phyloP scores from a whole-genome alignment of 1,140 invertebrate species.

The Brachionus manjavacas region DNA sequence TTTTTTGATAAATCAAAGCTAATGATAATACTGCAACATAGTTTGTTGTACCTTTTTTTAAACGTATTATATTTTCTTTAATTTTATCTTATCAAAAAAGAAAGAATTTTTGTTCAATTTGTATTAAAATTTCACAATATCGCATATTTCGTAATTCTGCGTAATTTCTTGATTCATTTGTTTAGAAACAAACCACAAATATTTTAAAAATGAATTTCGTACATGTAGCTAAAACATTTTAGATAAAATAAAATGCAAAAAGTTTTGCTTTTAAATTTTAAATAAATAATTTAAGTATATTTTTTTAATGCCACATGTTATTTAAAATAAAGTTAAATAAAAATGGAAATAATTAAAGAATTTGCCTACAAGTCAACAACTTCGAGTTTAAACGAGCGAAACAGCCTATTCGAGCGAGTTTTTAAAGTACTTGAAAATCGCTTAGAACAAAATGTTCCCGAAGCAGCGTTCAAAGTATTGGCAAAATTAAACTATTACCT shows the following conservation, averaged over 20 bases:
- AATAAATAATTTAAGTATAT: neutral
- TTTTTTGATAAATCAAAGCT: too few species aligned
- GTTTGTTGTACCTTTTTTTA: too few species aligned
- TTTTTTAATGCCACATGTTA: slow-evolving; percentile 16
- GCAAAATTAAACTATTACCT: slow-evolving; percentile 9
- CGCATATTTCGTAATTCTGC: too few species aligned
- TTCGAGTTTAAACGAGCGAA: neutral
- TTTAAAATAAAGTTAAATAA: neutral
- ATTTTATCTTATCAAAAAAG: too few species aligned
- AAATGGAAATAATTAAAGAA: slow-evolving; percentile 35
- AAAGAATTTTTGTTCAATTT: too few species aligned
- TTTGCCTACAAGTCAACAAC: slow-evolving; percentile 28
- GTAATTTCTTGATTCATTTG: too few species aligned
- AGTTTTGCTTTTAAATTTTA: neutral
- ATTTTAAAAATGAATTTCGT: too few species aligned
- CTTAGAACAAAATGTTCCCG: neutral
- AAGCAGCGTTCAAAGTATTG: neutral
- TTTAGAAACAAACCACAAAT: too few species aligned
- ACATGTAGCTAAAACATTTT: too few species aligned
- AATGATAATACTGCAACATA: too few species aligned
- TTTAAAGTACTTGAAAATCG: neutral
- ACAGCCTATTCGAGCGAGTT: neutral
- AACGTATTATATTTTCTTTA: too few species aligned
- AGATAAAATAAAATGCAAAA: neutral
- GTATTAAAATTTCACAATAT: too few species aligned